phyloP scores from a whole-genome alignment of 2,113 vertebrate species.

The Acinonyx jubatus region DNA sequence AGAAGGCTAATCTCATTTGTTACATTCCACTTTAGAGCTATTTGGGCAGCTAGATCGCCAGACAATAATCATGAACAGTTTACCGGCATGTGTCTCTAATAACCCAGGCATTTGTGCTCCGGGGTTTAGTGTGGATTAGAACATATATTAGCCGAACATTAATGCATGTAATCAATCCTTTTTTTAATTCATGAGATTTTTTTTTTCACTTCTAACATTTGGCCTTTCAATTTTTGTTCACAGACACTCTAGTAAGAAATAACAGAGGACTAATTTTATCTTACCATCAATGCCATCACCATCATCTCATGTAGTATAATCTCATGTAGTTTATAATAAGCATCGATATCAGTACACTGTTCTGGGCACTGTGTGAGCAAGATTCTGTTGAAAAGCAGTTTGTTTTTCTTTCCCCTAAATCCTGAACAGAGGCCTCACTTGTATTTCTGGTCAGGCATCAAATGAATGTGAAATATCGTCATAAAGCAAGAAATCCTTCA shows the following conservation, averaged over 20 bases:
- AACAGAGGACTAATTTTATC: neutral
- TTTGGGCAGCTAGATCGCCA: conserved; percentile 18
- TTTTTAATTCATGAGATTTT: neutral
- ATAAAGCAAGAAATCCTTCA: neutral
- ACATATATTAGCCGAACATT: conserved; percentile 25
- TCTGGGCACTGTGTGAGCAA: neutral
- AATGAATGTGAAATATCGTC: neutral
- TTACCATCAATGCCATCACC: neutral
- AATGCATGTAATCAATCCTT: neutral
- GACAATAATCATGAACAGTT: neutral
- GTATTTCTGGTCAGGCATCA: neutral
- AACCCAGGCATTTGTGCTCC: neutral
- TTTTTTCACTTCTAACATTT: conserved; percentile 1
- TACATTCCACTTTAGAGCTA: conserved; percentile 8
- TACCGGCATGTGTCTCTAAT: neutral
- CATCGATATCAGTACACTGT: neutral
- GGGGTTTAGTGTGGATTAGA: conserved; percentile 15
- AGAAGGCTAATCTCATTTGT: conserved; percentile 51
- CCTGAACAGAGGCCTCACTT: neutral
- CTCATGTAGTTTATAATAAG: neutral
- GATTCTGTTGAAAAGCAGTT: neutral
- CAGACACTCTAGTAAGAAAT: neutral
- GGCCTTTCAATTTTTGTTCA: neutral
- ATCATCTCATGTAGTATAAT: neutral
- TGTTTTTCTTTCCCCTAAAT: neutral